Conservation (phyloP, 1,140 invertebrate species). For the Drosophila sucinea region DNA sequence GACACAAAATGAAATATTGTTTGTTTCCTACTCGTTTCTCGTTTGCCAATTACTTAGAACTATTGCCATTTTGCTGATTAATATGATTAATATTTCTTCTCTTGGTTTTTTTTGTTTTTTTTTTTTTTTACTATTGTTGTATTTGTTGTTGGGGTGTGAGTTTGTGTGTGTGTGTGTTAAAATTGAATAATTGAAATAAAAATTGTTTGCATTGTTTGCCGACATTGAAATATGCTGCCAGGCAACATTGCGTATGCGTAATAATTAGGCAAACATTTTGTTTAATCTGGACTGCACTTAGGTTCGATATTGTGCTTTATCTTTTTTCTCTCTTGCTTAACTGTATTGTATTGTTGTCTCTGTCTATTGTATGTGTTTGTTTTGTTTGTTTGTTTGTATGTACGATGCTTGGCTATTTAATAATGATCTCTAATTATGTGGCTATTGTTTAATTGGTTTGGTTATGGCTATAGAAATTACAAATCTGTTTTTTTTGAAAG, state of each 20-base stretch:
- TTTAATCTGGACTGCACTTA: slow-evolving; percentile 38
- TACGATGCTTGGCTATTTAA: slow-evolving; percentile 58
- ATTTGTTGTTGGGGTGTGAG: slow-evolving; percentile 59
- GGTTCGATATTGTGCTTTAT: slow-evolving; percentile 64
- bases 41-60: slow-evolving; percentile 70
- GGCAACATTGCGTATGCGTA: slow-evolving; percentile 33
- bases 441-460: slow-evolving; percentile 71
- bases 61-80: slow-evolving; percentile 67
- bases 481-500: slow-evolving; percentile 58
- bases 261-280: slow-evolving; percentile 26
- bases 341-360: slow-evolving; percentile 14
- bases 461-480: slow-evolving; percentile 68
- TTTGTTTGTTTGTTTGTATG: slow-evolving; percentile 33
- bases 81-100: slow-evolving; percentile 67
- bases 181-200: slow-evolving; percentile 77
- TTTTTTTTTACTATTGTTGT: slow-evolving; percentile 68
- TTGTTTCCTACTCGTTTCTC: slow-evolving; percentile 30
- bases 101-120: slow-evolving; percentile 36
- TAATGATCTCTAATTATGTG: slow-evolving; percentile 67
- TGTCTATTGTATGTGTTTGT: slow-evolving; percentile 27
- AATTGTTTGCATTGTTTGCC: slow-evolving; percentile 53
- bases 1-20: not conserved
- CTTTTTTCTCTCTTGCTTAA: slow-evolving; percentile 56
- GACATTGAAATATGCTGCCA: not conserved
- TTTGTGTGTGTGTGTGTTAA: slow-evolving; percentile 50